Evolutionary conservation across 2,888 invertebrate species (phyloP), one percentile per base, ranked within the genome.

Genomic region (Sclerodermus sp.): DNA sequence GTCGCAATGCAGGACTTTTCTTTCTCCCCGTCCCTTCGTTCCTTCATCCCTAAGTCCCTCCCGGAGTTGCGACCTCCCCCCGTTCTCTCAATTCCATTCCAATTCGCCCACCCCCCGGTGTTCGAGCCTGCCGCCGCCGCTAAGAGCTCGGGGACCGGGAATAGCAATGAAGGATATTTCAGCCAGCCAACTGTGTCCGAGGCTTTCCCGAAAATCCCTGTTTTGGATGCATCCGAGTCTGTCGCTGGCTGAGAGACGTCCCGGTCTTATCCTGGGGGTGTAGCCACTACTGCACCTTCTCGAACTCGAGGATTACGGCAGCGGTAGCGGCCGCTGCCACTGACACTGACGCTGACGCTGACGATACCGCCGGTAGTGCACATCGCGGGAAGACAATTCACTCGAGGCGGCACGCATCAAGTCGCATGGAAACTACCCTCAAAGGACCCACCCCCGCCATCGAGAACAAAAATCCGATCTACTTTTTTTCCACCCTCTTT

Each of bases 1-100:
- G 76, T 75, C 76, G 76, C 76, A 77, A 74, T 77, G 76, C 76
- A 76, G 77, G 73, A 71, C 72, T 68, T 66, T 61, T 63, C 60
- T 14, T 13, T 30, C 32, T 17, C 42, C 23, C 13, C 40, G 42
- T 47, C n/a, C 34, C 51, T n/a, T n/a, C n/a, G n/a, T n/a, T n/a
- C n/a, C n/a, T n/a, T n/a, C n/a, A n/a, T n/a, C n/a, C n/a, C n/a
- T n/a, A n/a, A n/a, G n/a, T n/a, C 39, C 34, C 48, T 47, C 45
- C 52, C 40, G 29, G 37, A 37, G n/a, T 31, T 9, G n/a, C 29
- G 14, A 42, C 52, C 45, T 30, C 8, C 23, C 4, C 23, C 42
- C 38, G 46, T 47, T 47, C 45, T 34, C 42, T 30, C 36, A 39
- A 36, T 23, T 23, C 23, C 23, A 23, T 23, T 8, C 23, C 8